Base-by-base conservation (phyloP, 2,113 vertebrate genomes). In the Axis porcinus region DNA sequence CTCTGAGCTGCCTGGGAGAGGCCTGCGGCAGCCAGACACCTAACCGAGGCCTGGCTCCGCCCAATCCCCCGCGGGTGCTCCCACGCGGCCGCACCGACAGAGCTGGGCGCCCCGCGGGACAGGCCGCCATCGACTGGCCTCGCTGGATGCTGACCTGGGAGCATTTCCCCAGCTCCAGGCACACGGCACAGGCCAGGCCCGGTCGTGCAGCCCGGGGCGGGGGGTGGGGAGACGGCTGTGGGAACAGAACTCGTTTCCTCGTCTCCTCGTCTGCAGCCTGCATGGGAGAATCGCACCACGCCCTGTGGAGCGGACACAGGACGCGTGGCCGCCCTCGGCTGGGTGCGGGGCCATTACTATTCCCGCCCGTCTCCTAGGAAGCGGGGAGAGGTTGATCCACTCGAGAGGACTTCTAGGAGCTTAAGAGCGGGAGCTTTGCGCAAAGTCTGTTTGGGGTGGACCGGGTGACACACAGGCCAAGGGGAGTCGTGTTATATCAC, bases 401-500 rank as follows among this genome's bases (percentile, higher is more conserved):
- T 98, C 86, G 81, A 98, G 96, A 97, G 74, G 97, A 97, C 97
- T 98, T 94, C 97, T 98, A 97, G 98, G 97, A 98, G 98, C 98
- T 98, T 99, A 98, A 97, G 97, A 47, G 1, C 92, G 96, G 97
- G 96, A 97, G 98, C 98, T 99, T 98, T 98, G 98, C 97, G 96
- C 98, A 93, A 97, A 98, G 97, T 97, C 97, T 99, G 98, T 97
- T 99, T 99, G 98, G 97, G 98, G 98, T 86, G 98, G 98, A 98
- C 98, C 33, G 81, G 94, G 98, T 60, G 91, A 98, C 98, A 98
- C 98, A 98, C 98, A 98, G 98, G 97, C 98, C 98, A 98, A 97
- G 1, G 97, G 95, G 98, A 99, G 98, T 98, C 98, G 98, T 98
- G 98, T 97, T 98, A 97, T 99, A 99, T 99, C 99, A 98, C 98